phyloP scores from a whole-genome alignment of 2,113 vertebrate genomes.

The Haemorhous mexicanus region DNA sequence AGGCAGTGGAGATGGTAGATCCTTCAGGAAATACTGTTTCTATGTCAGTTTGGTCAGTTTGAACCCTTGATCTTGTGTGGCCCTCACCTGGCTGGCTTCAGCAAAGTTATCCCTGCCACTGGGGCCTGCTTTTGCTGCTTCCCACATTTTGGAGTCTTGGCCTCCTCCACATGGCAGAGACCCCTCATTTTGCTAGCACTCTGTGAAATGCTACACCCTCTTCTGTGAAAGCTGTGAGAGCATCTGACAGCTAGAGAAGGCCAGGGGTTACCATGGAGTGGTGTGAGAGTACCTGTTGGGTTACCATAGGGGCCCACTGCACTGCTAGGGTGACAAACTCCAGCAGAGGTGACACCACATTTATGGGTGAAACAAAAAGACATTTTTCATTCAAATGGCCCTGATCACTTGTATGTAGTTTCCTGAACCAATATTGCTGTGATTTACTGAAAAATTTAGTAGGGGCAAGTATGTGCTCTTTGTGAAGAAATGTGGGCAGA shows the following conservation, averaged over 20 bases:
- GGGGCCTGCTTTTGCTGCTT: neutral
- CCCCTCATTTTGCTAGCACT: neutral
- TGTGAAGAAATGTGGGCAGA: neutral
- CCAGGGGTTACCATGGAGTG: neutral
- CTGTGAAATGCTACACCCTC: neutral
- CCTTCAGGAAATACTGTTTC: neutral
- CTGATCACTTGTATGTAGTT: neutral
- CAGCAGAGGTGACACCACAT: neutral
- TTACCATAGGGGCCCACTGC: neutral
- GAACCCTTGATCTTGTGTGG: fast-evolving
- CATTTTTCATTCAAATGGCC: neutral
- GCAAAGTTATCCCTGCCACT: neutral
- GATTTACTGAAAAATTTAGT: neutral
- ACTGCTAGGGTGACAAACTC: neutral
- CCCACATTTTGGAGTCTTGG: neutral
- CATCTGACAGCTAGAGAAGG: neutral
- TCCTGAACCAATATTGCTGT: neutral
- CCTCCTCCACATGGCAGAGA: neutral
- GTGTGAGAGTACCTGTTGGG: neutral
- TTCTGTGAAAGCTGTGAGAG: neutral
- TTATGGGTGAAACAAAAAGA: neutral
- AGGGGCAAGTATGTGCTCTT: neutral
- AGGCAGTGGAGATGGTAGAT: neutral
- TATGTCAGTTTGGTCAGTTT: neutral
- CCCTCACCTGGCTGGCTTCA: fast-evolving